phyloP scores from a whole-genome alignment of 1,140 invertebrate species.

The Lucilia sericata region DNA sequence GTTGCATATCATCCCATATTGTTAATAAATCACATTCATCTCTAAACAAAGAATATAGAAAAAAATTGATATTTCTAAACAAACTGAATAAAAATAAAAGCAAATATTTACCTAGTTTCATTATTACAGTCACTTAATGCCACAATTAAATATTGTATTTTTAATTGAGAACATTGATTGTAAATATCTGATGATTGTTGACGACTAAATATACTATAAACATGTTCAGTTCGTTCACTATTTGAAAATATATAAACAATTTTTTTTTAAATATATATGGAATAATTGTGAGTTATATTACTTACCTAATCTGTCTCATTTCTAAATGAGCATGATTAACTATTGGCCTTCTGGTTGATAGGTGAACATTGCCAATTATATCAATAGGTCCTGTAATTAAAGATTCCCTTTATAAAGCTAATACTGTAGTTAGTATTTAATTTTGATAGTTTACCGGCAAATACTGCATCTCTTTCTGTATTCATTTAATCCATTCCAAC shows the following conservation, averaged over 20 bases:
- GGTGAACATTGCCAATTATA: conserved; percentile 63
- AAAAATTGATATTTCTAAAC: neutral
- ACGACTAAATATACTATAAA: conserved; percentile 65
- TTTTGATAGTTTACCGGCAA: conserved; percentile 50
- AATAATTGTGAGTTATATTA: neutral
- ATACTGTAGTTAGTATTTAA: too few relatives aligned
- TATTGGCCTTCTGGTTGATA: conserved; percentile 63
- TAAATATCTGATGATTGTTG: conserved; percentile 66
- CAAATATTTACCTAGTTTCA: conserved; percentile 54
- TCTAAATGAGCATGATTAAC: conserved; percentile 65
- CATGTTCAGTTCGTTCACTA: conserved; percentile 63
- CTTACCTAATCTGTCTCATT: conserved; percentile 63
- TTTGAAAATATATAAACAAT: conserved; percentile 37
- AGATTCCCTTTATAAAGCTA: too few relatives aligned
- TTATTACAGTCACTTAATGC: conserved; percentile 62
- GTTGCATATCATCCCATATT: conserved; percentile 66
- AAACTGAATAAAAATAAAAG: neutral
- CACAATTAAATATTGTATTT: conserved; percentile 66
- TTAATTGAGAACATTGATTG: conserved; percentile 64
- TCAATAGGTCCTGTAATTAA: conserved; percentile 56
- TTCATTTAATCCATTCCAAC: conserved; percentile 66
- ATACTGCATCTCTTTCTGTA: conserved; percentile 65
- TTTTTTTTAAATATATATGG: conserved; percentile 1
- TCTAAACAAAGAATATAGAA: conserved; percentile 49
- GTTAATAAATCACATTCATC: conserved; percentile 63